Conservation (phyloP, 2,888 invertebrate genomes). For the Abrostola tripartita region DNA sequence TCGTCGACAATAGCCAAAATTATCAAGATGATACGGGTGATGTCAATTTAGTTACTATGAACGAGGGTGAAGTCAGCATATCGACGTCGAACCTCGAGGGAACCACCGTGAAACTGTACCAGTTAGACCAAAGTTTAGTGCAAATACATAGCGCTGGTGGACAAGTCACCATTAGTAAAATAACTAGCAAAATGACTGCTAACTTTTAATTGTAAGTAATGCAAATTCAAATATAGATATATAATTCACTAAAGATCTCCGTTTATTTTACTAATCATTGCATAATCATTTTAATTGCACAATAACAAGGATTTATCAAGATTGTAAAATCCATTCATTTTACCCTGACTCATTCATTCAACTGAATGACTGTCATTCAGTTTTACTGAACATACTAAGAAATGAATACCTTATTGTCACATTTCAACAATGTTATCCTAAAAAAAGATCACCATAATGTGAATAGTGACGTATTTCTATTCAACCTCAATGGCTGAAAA, state of each 20-base stretch:
- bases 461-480: too few relatives aligned
- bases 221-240: conserved; percentile 5
- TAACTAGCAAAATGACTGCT: conserved; percentile 78
- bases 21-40: conserved; percentile 57
- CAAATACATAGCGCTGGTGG: conserved; percentile 73
- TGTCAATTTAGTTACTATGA: conserved; percentile 72
- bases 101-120: conserved; percentile 69
- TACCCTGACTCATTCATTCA: too few relatives aligned
- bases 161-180: conserved; percentile 76
- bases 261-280: too few relatives aligned
- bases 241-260: too few relatives aligned
- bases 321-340: too few relatives aligned
- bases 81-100: conserved; percentile 66
- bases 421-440: too few relatives aligned
- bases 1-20: conserved; percentile 64
- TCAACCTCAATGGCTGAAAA: conserved; percentile 15
- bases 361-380: too few relatives aligned
- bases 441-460: too few relatives aligned
- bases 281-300: too few relatives aligned
- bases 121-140: conserved; percentile 76
- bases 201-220: conserved; percentile 65
- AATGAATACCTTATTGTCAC: too few relatives aligned
- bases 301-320: too few relatives aligned
- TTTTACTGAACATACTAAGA: too few relatives aligned
- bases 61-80: conserved; percentile 69